Percentiles rank a stretch among this genome's conserved stretches.
Evolutionary conservation across 2,888 invertebrate species (phyloP).

Genomic region (Nysson spinosus): DNA sequence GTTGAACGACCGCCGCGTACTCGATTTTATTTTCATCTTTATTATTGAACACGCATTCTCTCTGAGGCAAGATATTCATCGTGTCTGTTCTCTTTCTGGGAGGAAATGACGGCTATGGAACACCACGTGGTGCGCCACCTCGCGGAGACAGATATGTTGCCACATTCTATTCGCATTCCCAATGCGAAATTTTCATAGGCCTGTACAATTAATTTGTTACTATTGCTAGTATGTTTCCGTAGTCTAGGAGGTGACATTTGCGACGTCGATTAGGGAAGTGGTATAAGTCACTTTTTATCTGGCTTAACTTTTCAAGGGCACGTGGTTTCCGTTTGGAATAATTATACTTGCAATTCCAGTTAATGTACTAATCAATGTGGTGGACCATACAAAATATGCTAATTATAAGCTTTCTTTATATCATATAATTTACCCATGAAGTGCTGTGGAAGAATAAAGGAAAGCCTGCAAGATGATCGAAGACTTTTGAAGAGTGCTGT

Average conservation of each 20-base stretch:
- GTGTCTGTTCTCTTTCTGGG: slow-evolving; percentile 4
- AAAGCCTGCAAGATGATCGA: no score
- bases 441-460: no score
- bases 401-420: no score
- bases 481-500: no score
- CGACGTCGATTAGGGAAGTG: neutral
- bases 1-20: slow-evolving; percentile 15
- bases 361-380: no score
- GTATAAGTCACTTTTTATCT: neutral
- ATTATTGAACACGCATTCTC: slow-evolving; percentile 62
- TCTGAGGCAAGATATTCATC: slow-evolving; percentile 49
- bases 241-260: no score
- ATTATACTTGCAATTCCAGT: no score
- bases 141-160: neutral
- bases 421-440: no score
- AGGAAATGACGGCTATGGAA: slow-evolving; percentile 16
- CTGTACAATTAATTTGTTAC: slow-evolving; percentile 28
- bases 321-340: no score
- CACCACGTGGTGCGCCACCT: slow-evolving; percentile 1
- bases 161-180: slow-evolving; percentile 7
- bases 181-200: slow-evolving; percentile 31
- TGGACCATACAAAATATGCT: no score
- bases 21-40: slow-evolving; percentile 47
- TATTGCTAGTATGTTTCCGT: slow-evolving; percentile 20
- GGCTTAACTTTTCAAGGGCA: neutral